A percentile compares a stretch with the other conserved stretches of the same genome.
These are phyloP conservation scores for Pelodiscus sinensis DNA, from an alignment of 2,113 vertebrate genomes.

Conservation along the genomic window DNA sequence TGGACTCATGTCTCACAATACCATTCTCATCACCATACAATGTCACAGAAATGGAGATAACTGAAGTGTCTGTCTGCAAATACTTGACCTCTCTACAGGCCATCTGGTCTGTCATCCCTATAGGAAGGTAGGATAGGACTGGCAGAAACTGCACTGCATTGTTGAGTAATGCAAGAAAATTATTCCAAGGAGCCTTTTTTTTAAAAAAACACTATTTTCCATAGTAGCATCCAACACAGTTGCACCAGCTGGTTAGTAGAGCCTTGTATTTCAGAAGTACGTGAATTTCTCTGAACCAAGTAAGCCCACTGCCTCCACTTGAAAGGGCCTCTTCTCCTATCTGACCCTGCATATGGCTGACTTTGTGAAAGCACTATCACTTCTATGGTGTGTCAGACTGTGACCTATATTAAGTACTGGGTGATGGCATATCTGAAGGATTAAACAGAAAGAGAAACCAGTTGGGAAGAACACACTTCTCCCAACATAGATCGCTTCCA, in stretches of 20 bases:
- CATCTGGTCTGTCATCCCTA: background rate
- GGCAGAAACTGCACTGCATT: background rate
- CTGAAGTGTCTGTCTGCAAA: background rate
- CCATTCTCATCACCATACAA: background rate
- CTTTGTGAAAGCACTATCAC: conserved; percentile 6
- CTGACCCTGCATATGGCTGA: background rate
- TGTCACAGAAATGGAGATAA: background rate
- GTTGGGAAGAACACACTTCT: conserved; percentile 30
- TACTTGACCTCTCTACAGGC: background rate
- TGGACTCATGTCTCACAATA: background rate
- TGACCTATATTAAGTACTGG: background rate
- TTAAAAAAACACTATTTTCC: conserved; percentile 10
- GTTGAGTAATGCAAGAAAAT: background rate
- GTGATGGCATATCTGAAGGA: background rate
- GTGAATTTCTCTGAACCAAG: background rate
- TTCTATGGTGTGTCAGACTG: background rate
- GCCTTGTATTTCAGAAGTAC: background rate
- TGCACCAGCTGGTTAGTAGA: background rate
- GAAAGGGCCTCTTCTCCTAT: background rate
- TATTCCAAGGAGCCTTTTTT: background rate
- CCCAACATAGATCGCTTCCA: background rate
- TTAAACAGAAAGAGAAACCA: conserved; percentile 26
- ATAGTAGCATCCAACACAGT: background rate
- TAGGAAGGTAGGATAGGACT: background rate
- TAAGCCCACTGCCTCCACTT: background rate